These are phyloP conservation scores for Procavia capensis DNA, from an alignment of 2,113 vertebrate species.

Conservation along the genomic window DNA sequence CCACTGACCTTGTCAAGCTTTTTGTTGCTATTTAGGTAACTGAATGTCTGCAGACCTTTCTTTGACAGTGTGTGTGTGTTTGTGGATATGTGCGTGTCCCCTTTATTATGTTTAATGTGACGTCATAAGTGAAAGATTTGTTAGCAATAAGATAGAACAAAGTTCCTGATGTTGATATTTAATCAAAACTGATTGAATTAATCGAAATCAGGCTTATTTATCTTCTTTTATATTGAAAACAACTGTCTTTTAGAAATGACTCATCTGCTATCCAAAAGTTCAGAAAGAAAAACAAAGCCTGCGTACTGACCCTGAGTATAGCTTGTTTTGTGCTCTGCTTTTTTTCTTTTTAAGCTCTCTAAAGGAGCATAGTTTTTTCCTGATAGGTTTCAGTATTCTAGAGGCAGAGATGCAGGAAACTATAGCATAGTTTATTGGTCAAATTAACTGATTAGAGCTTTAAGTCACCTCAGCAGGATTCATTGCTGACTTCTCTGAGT, in stretches of 20 bases:
- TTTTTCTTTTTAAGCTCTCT: neutral
- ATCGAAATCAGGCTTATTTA: neutral
- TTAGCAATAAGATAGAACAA: neutral
- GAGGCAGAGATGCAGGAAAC: neutral
- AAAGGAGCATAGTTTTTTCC: neutral
- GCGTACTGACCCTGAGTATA: neutral
- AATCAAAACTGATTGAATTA: neutral
- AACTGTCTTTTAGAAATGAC: neutral
- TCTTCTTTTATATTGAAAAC: neutral
- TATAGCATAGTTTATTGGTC: neutral
- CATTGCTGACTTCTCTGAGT: conserved; percentile 10
- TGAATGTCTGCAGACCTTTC: neutral
- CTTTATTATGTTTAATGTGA: neutral
- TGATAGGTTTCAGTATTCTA: neutral
- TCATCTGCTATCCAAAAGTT: neutral
- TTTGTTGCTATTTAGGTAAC: neutral
- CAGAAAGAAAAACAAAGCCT: neutral
- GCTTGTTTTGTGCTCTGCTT: neutral
- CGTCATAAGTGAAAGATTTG: neutral
- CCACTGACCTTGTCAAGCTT: neutral
- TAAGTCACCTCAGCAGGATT: neutral
- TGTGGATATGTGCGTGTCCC: neutral
- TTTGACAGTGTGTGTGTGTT: neutral
- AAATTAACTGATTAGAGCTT: neutral
- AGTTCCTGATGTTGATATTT: neutral